These are phyloP conservation scores for Umimayanthus chanpuru DNA, from an alignment of 92 coral and sea anemone species.

Conservation along the genomic window DNA sequence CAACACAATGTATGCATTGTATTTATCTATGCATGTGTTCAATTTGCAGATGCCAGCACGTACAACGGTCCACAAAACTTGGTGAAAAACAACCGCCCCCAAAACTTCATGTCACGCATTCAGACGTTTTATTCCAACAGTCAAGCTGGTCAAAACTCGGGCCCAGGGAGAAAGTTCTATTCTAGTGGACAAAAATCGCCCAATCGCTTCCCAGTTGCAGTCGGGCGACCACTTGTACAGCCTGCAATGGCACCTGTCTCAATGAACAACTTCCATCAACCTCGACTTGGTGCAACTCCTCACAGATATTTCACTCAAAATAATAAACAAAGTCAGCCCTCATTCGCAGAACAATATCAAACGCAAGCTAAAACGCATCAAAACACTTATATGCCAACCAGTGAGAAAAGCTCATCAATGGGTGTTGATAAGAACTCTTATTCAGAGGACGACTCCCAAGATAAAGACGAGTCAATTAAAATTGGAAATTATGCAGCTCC, in stretches of 20 bases:
- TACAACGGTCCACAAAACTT: not conserved
- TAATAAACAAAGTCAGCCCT: not conserved
- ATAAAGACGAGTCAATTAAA: slow-evolving; percentile 4
- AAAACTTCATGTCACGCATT: slow-evolving; percentile 19
- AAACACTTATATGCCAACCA: not conserved
- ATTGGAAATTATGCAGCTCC: not conserved
- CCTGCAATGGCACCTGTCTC: slow-evolving; percentile 1
- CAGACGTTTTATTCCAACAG: slow-evolving; percentile 11
- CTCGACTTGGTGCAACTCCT: not conserved
- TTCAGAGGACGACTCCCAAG: not conserved
- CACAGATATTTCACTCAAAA: slow-evolving; percentile 23
- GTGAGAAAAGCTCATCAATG: not conserved
- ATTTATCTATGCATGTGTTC: not conserved
- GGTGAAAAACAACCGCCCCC: slow-evolving; percentile 18
- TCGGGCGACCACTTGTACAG: slow-evolving; percentile 24
- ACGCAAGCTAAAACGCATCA: not conserved
- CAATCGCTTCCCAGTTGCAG: slow-evolving; percentile 8
- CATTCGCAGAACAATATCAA: slow-evolving; percentile 1
- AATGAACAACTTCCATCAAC: slow-evolving; percentile 13
- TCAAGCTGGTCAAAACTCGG: not conserved
- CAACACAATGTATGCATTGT: too few species aligned
- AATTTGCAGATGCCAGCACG: slow-evolving; percentile 15
- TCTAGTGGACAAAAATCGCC: not conserved
- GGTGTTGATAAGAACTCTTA: not conserved
- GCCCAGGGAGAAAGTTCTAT: slow-evolving; percentile 4